Percentiles rank a stretch among this genome's conserved stretches.
These are phyloP conservation scores for Mesembrinibis cayennensis DNA, from an alignment of 2,113 vertebrate genomes.

Conservation along the genomic window DNA sequence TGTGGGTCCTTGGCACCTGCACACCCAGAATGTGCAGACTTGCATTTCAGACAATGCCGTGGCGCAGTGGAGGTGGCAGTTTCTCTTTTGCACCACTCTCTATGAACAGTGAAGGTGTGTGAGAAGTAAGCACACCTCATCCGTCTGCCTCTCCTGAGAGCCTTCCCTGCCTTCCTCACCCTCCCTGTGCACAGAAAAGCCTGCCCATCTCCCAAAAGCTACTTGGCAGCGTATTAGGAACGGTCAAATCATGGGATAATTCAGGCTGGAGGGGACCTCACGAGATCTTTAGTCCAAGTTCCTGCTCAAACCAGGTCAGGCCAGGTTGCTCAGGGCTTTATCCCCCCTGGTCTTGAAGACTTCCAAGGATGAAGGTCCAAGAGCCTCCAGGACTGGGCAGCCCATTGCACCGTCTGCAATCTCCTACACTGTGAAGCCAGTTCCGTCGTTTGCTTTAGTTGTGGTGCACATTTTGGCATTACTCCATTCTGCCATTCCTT, in stretches of 20 bases:
- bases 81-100: neutral
- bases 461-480: neutral
- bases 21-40: neutral
- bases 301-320: neutral
- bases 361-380: neutral
- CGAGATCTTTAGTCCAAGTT: neutral
- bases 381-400: neutral
- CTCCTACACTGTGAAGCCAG: no score
- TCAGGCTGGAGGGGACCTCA: neutral
- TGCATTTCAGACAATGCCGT: neutral
- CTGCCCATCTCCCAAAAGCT: neutral
- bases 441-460: neutral
- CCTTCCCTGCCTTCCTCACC: neutral
- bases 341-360: neutral
- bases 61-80: neutral
- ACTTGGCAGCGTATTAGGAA: neutral
- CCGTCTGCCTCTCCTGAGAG: neutral
- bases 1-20: neutral
- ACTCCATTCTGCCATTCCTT: neutral
- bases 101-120: neutral
- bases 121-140: neutral
- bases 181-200: neutral
- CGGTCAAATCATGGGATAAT: neutral
- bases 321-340: neutral
- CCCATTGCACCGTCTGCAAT: neutral